These are phyloP conservation scores for Cepaea hortensis DNA, from an alignment of 2,888 invertebrate species.

Conservation along the genomic window DNA sequence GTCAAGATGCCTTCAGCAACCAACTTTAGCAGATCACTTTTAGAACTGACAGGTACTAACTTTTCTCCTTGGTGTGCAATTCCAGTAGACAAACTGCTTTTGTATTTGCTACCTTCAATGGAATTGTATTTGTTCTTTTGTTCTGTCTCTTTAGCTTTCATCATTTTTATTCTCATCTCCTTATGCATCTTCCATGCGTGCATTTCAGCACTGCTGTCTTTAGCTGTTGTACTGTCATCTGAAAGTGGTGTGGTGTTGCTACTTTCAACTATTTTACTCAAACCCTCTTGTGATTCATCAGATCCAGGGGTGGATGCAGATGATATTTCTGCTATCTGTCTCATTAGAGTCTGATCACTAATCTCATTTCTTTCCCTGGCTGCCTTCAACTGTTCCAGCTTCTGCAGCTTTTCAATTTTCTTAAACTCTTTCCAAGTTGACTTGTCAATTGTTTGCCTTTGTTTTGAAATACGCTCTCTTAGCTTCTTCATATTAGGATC, in stretches of 20 bases:
- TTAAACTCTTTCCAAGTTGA: slow-evolving; percentile 65
- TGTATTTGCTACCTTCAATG: slow-evolving; percentile 9
- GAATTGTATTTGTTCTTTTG: background rate
- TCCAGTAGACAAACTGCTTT: background rate
- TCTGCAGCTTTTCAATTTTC: slow-evolving; percentile 67
- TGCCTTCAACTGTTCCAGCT: slow-evolving; percentile 65
- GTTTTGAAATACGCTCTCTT: slow-evolving; percentile 67
- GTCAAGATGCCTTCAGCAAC: slow-evolving; percentile 45
- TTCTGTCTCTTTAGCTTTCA: slow-evolving; percentile 22
- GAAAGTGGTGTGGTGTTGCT: slow-evolving; percentile 55
- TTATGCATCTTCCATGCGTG: slow-evolving; percentile 45
- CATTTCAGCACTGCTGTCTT: slow-evolving; percentile 64
- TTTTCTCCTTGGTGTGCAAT: background rate
- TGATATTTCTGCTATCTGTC: slow-evolving; percentile 63
- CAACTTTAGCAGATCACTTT: slow-evolving; percentile 30
- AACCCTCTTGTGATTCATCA: slow-evolving; percentile 57
- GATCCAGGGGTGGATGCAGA: slow-evolving; percentile 60
- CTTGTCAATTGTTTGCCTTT: slow-evolving; percentile 69
- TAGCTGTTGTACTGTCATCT: slow-evolving; percentile 64
- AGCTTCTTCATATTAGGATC: slow-evolving; percentile 72
- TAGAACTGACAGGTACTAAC: background rate
- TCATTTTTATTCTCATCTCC: slow-evolving; percentile 25
- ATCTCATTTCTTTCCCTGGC: slow-evolving; percentile 64
- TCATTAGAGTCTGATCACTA: slow-evolving; percentile 60
- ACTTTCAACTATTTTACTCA: slow-evolving; percentile 52